Base-by-base conservation (phyloP, 1,140 invertebrate genomes). In the Aphelenchoides avenae region DNA sequence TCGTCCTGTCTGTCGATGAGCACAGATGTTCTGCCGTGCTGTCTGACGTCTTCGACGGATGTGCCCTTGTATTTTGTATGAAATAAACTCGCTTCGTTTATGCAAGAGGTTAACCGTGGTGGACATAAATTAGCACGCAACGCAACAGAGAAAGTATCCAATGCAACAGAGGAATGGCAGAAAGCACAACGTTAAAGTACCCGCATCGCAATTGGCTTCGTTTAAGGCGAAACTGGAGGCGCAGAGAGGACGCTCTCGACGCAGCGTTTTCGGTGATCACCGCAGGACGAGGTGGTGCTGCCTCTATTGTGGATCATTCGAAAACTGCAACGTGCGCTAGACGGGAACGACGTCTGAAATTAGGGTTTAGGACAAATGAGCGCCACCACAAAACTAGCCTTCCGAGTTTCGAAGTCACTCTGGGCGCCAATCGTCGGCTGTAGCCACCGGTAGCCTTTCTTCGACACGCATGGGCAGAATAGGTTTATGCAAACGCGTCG, bases 41-140 rank as follows among this genome's bases (percentile, higher is more conserved):
- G 9, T 31, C 56, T 5, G 66, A 57, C 13, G 30, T 22, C 5
- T 66, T 68, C 43, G 43, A 40, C 30, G 65, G 64, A 20, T 66
- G 64, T 52, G 59, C 60, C 13, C n/a, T 67, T 46, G 52, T 69
- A n/a, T 66, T 60, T 57, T 57, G 55, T 46, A 30, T 55, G 9
- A 51, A 36, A 55, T 20, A n/a, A 27, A 51, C 11, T 51, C n/a
- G n/a, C n/a, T n/a, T n/a, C n/a, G n/a, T n/a, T n/a, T n/a, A n/a
- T n/a, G n/a, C n/a, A n/a, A n/a, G n/a, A n/a, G n/a, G n/a, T n/a
- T n/a, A n/a, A n/a, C n/a, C n/a, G n/a, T n/a, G n/a, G n/a, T n/a
- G n/a, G 18, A 52, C 13, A 15, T n/a, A n/a, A 3, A 39, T 51
- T 51, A 15, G 44, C n/a, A n/a, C n/a, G n/a, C n/a, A 51, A 52